phyloP scores from a whole-genome alignment of 1,140 invertebrate genomes.

The Drosophila tsacasi region DNA sequence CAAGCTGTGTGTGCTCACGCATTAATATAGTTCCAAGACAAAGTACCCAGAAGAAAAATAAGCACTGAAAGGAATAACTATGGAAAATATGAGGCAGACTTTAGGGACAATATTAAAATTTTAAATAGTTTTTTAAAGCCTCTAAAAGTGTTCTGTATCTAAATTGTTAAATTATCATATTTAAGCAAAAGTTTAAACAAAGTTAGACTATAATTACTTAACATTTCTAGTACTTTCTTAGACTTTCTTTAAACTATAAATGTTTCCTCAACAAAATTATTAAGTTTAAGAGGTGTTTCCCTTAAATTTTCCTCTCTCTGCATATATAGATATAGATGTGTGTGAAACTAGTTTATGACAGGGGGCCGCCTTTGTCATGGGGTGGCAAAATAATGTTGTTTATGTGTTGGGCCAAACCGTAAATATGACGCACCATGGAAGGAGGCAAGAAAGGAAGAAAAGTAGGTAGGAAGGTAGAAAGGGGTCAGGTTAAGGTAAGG shows the following conservation, averaged over 20 bases:
- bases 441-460: not conserved
- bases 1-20: conserved; percentile 65
- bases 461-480: not conserved
- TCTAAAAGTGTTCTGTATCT: too few relatives aligned
- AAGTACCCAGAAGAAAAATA: conserved; percentile 12
- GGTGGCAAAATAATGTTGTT: conserved; percentile 81
- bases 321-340: conserved; percentile 69
- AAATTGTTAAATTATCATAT: not conserved
- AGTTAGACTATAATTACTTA: too few relatives aligned
- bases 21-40: conserved; percentile 69
- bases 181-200: too few relatives aligned
- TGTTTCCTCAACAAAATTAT: not conserved
- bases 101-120: not conserved
- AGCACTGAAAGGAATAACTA: not conserved
- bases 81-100: not conserved
- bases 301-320: conserved; percentile 15
- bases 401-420: conserved; percentile 74
- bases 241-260: not conserved
- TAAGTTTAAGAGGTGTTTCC: not conserved
- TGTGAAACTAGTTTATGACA: conserved; percentile 84
- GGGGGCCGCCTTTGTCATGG: conserved; percentile 8
- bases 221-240: not conserved
- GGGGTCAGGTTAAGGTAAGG: conserved; percentile 19
- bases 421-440: conserved; percentile 71
- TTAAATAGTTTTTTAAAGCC: not conserved